phyloP scores from a whole-genome alignment of 2,113 vertebrate genomes.

The Entosphenus tridentatus region DNA sequence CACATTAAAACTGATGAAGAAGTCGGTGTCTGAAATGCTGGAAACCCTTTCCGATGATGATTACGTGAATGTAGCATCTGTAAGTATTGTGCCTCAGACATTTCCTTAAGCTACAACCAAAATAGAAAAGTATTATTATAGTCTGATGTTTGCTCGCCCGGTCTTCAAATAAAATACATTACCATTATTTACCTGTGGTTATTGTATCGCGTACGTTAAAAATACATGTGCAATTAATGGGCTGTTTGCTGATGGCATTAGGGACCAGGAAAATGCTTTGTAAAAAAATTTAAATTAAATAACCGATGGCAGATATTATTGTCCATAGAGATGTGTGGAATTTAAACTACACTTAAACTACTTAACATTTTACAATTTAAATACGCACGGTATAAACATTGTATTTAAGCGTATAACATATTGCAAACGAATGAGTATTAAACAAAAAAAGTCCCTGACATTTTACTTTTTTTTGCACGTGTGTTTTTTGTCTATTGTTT shows the following conservation, averaged over 20 bases:
- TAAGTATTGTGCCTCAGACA: constrained; percentile 29
- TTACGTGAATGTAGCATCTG: constrained; percentile 93
- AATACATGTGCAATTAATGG: background rate
- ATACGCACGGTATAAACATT: no score
- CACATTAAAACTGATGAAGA: constrained; percentile 78
- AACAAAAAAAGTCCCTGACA: no score
- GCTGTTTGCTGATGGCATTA: background rate
- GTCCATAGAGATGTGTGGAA: no score
- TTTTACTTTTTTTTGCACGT: background rate
- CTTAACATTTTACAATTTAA: no score
- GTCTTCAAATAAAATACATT: background rate
- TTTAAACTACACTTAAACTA: no score
- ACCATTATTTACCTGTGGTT: background rate
- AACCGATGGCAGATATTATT: no score
- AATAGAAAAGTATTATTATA: background rate
- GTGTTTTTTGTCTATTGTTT: background rate
- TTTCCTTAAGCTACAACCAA: background rate
- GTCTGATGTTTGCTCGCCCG: background rate
- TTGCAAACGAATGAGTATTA: no score
- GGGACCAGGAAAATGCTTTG: background rate
- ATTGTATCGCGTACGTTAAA: background rate
- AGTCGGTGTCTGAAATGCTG: constrained; percentile 83
- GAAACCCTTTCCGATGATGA: constrained; percentile 93
- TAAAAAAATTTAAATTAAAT: no score
- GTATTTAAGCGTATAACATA: no score